phyloP scores from a whole-genome alignment of 2,797 vertebrate species.

The Sebastolobus altivelis region DNA sequence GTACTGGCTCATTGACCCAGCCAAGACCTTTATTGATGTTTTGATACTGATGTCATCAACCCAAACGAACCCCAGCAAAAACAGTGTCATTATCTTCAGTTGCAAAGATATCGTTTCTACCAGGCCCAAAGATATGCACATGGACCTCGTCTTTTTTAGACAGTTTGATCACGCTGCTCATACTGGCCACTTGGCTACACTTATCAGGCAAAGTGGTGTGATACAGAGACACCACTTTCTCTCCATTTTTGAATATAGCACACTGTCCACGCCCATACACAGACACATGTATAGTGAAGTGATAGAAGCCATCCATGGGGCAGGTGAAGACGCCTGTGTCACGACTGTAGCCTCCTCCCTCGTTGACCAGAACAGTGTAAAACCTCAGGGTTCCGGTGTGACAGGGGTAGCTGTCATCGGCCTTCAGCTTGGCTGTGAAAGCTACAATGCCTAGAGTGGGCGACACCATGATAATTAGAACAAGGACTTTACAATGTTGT shows the following conservation, averaged over 20 bases:
- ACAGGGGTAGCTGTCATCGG: slow-evolving; percentile 51
- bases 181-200: slow-evolving; percentile 62
- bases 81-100: slow-evolving; percentile 68
- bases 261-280: slow-evolving; percentile 49
- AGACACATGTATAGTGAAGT: slow-evolving; percentile 44
- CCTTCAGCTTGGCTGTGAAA: slow-evolving; percentile 65
- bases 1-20: neutral
- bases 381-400: slow-evolving; percentile 60
- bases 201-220: slow-evolving; percentile 58
- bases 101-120: slow-evolving; percentile 64
- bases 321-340: slow-evolving; percentile 50
- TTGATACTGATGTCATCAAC: slow-evolving; percentile 5
- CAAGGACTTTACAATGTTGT: neutral
- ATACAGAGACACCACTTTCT: slow-evolving; percentile 56
- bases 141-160: slow-evolving; percentile 39
- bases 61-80: slow-evolving; percentile 59
- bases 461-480: neutral
- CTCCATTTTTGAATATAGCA: slow-evolving; percentile 42
- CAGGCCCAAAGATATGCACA: slow-evolving; percentile 49
- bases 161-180: slow-evolving; percentile 57
- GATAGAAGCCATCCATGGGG: slow-evolving; percentile 41
- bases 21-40: neutral
- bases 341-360: slow-evolving; percentile 45
- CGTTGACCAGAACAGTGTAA: slow-evolving; percentile 48
- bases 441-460: slow-evolving; percentile 41